Base-by-base conservation (phyloP, 2,113 vertebrate genomes). In the Halcyon senegalensis region DNA sequence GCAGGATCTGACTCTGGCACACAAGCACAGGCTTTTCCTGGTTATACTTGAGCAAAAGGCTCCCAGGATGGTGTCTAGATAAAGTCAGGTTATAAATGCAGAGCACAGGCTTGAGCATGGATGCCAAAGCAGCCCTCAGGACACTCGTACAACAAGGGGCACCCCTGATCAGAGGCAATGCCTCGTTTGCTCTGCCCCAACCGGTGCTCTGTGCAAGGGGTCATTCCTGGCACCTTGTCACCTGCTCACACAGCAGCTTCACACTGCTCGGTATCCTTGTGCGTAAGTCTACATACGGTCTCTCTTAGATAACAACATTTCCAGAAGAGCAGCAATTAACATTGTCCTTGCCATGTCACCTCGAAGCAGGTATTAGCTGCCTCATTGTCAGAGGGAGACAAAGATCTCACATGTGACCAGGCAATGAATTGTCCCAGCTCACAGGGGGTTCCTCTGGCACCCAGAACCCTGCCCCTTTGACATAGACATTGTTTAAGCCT, bases 401-500 rank as follows among this genome's bases (percentile, higher is more conserved):
- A 72, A 33, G 2, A 16, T 50, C 37, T 25, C 59, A 58, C 8
- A 5, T 0, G 0, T 30, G 44, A 41, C 15, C 3, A 3, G 44
- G 16, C 31, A 63, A 15, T 7, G 16, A 85, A n/a, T 0, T 0
- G 30, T 46, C 24, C 17, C 48, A 84, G 24, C 17, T 91, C 53
- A 60, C 58, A 43, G 31, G 8, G 9, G 33, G 59, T n/a, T 69
- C 12, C 25, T 50, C 31, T 14, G 53, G 21, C 18, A 70, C 33
- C 8, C 31, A 73, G 20, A 87, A 4, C 10, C 16, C 59, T 84
- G 35, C 1, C 4, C 11, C 39, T 62, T 24, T 30, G 55, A 48
- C 0, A 1, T 0, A 74, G 28, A 21, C 5, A 10, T 35, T 59
- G 3, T 16, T 69, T 84, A 62, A 27, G 13, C 5, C 63, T 72